Base-by-base conservation (phyloP, 2,797 vertebrate species). In the Anomalospiza imberbis region DNA sequence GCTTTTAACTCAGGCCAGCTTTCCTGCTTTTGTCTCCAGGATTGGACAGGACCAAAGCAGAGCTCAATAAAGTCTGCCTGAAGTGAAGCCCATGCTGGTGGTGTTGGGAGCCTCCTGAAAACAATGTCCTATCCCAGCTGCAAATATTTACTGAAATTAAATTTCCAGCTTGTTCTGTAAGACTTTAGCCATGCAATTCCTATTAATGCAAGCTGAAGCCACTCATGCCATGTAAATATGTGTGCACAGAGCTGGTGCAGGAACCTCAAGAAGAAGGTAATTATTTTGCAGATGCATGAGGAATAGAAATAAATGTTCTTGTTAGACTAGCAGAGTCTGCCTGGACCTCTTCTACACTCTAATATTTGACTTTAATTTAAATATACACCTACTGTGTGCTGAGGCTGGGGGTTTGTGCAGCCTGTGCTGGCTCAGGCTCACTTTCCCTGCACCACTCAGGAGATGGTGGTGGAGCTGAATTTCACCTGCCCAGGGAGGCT, bases 291-390 rank as follows among this genome's bases (percentile, higher is more conserved):
- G 89, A 62, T 77, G 63, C 72, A 81, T 5, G 21, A 96, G 67
- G 94, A 96, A 94, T 82, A 63, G 92, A 89, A 96, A 94, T 74
- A 89, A 95, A 93, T 89, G 63, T 91, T 91, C 93, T 74, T 91
- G 89, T 95, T 93, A 91, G 94, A 88, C 63, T 70, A 84, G 88
- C 80, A 29, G 74, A 72, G 57, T 77, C 83, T 92, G 57, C 61
- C 83, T 47, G 58, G 63, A 60, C 66, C 72, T 93, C 74, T 91
- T 42, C 60, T 50, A 22, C 44, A 17, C 51, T 72, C 91, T 53
- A 91, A 86, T 95, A 95, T 96, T 97, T 96, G 93, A 93, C 87
- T 96, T 96, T 75, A 86, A 96, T 93, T 96, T 96, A 62, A 93
- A 95, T 95, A 84, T 71, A 55, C 62, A 80, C 73, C 73, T 65